Percentiles rank a stretch among this genome's conserved stretches.
Conservation (phyloP, 2,888 invertebrate genomes). For the Celastrina argiolus region DNA sequence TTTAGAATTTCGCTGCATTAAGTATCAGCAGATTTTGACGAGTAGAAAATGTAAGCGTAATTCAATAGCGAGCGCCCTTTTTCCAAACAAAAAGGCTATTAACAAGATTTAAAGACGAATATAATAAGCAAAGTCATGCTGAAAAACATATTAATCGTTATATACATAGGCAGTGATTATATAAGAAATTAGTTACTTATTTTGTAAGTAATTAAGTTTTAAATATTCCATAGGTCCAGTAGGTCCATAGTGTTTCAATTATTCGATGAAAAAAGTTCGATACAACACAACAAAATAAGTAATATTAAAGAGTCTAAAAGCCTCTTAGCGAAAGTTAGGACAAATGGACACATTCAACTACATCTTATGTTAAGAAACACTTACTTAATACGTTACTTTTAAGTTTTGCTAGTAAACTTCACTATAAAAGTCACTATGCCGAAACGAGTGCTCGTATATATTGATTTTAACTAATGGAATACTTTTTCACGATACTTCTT, state of each 20-base stretch:
- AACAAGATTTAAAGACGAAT: not conserved
- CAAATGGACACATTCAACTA: conserved; percentile 4
- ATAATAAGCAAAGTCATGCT: not conserved
- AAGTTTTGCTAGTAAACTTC: conserved; percentile 2
- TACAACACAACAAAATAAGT: not conserved
- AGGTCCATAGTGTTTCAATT: too few species aligned
- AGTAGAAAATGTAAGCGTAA: not conserved
- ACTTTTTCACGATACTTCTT: not conserved
- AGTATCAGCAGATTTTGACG: conserved; percentile 6
- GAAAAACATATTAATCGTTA: too few species aligned
- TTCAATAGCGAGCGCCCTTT: not conserved
- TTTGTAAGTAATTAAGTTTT: too few species aligned
- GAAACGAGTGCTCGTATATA: conserved; percentile 1
- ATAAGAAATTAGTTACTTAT: too few species aligned
- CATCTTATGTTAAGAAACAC: not conserved
- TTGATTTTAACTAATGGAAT: conserved; percentile 3
- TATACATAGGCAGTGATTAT: too few species aligned
- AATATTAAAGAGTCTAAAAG: conserved; percentile 6
- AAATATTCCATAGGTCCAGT: too few species aligned
- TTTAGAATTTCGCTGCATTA: not conserved
- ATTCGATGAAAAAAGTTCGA: not conserved
- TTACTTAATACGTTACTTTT: conserved; percentile 6
- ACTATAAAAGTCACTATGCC: not conserved
- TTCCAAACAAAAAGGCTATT: not conserved
- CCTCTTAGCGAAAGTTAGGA: not conserved